Percentiles rank a stretch among this genome's conserved stretches.
Conservation (phyloP, 2,888 invertebrate species). For the Brenthis hecate region DNA sequence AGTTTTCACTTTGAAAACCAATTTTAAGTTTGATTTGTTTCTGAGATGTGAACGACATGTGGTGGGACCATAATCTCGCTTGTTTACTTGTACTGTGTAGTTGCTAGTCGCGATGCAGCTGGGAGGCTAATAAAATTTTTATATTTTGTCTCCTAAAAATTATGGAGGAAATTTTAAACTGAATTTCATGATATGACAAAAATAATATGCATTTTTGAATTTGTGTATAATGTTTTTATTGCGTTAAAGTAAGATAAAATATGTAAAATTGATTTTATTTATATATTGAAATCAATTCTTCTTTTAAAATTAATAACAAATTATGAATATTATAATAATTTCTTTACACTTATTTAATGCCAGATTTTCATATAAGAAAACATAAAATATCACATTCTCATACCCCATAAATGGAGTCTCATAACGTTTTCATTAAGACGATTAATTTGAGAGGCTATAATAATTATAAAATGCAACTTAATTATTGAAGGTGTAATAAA, state of each 20-base stretch:
- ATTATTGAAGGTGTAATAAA: slow-evolving; percentile 36
- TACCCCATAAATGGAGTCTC: background rate
- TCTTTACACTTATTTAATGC: too few species aligned
- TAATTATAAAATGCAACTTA: slow-evolving; percentile 23
- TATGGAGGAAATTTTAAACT: background rate
- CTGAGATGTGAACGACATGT: slow-evolving; percentile 11
- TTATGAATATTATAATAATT: too few species aligned
- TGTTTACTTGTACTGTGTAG: background rate
- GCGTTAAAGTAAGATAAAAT: too few species aligned
- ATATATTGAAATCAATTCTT: too few species aligned
- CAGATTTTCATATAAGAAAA: background rate
- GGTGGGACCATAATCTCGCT: background rate
- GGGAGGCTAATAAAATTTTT: slow-evolving; percentile 4
- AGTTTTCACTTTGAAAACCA: slow-evolving; percentile 39
- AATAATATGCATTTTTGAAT: too few species aligned
- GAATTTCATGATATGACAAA: background rate
- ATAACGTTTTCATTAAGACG: background rate
- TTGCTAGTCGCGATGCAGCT: background rate
- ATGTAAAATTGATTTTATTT: too few species aligned
- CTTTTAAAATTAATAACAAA: too few species aligned
- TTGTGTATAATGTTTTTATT: too few species aligned
- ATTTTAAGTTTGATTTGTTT: slow-evolving; percentile 39
- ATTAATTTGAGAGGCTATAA: background rate
- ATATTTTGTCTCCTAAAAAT: background rate
- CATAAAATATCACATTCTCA: background rate